Conservation (phyloP, 1,140 invertebrate species). For the Orius insidiosus region DNA sequence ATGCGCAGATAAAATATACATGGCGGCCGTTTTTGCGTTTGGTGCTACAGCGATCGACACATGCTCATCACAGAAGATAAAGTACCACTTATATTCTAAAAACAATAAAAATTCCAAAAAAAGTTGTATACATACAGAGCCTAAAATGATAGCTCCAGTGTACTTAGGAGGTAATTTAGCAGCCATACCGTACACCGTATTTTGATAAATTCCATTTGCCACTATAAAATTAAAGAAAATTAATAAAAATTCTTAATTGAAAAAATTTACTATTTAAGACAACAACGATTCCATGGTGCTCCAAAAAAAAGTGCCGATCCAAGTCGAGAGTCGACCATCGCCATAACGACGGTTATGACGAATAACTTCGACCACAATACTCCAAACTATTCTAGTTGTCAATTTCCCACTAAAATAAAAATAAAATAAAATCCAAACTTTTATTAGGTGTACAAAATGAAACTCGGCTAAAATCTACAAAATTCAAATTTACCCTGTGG, state of each 20-base stretch:
- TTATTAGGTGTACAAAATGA: too few species aligned
- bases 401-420: conserved; percentile 65
- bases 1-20: conserved; percentile 91
- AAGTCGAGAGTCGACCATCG: conserved; percentile 73
- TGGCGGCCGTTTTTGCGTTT: conserved; percentile 65
- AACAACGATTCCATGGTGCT: conserved; percentile 74
- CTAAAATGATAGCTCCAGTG: conserved; percentile 86
- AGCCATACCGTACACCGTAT: conserved; percentile 90
- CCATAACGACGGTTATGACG: conserved; percentile 73
- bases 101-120: too few species aligned
- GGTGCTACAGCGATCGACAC: conserved; percentile 51
- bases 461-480: too few species aligned
- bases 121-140: conserved; percentile 65
- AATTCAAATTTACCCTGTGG: too few species aligned
- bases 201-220: conserved; percentile 93
- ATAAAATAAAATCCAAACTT: too few species aligned
- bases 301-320: conserved; percentile 77
- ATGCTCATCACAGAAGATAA: conserved; percentile 72
- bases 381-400: conserved; percentile 73
- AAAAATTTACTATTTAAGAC: conserved; percentile 86
- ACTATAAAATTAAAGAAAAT: conserved; percentile 35
- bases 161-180: conserved; percentile 83
- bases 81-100: conserved; percentile 83
- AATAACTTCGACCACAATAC: conserved; percentile 73
- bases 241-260: too few species aligned